Percentiles rank a stretch among this genome's conserved stretches.
These are phyloP conservation scores for Diarsia mendica DNA, from an alignment of 2,888 invertebrate species.

Conservation along the genomic window DNA sequence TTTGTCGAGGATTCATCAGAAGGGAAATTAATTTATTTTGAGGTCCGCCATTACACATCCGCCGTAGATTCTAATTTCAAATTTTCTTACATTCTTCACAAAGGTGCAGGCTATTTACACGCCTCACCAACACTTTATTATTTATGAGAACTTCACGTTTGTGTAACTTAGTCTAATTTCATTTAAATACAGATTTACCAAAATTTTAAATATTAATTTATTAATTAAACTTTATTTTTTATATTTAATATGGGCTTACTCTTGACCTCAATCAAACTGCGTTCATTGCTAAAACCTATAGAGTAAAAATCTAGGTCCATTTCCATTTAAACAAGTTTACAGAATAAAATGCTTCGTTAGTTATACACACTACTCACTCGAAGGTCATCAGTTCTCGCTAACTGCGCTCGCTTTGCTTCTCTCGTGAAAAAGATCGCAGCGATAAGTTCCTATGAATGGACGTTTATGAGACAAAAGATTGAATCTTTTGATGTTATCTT, in stretches of 20 bases:
- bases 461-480: conserved; percentile 57
- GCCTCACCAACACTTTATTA: too few species aligned
- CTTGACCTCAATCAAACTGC: neutral
- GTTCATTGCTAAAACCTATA: neutral
- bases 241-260: too few species aligned
- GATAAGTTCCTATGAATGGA: conserved; percentile 53
- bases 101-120: too few species aligned
- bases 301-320: neutral
- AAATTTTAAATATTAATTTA: neutral
- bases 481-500: conserved; percentile 56
- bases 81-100: too few species aligned
- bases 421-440: conserved; percentile 43
- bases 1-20: too few species aligned
- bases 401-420: conserved; percentile 34
- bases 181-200: neutral
- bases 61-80: too few species aligned
- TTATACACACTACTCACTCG: neutral
- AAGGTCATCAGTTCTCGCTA: conserved; percentile 27
- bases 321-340: conserved; percentile 9
- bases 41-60: too few species aligned
- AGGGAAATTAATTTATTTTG: too few species aligned
- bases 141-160: too few species aligned
- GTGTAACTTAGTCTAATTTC: neutral
- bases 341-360: conserved; percentile 18
- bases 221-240: too few species aligned